phyloP scores from a whole-genome alignment of 37 sponge, comb jelly and placozoan genomes.

The Tethya wilhelma region DNA sequence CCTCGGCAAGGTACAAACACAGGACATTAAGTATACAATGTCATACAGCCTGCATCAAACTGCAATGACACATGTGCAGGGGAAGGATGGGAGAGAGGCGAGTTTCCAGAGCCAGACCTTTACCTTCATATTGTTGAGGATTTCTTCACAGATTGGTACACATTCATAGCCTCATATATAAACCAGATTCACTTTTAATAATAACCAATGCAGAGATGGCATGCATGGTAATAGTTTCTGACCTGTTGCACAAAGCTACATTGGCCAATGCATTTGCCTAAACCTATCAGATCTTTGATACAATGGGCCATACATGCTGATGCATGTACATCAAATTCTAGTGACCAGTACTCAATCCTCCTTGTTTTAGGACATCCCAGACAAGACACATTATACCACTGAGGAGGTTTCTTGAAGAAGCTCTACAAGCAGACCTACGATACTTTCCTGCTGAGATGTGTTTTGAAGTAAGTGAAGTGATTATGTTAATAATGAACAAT shows the following conservation, averaged over 20 bases:
- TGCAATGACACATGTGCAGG: not conserved
- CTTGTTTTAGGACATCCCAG: conserved; percentile 69
- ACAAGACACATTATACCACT: conserved; percentile 67
- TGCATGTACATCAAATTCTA: not conserved
- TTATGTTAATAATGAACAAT: not conserved
- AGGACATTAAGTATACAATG: not conserved
- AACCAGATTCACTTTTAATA: too few species aligned
- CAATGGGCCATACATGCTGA: not conserved
- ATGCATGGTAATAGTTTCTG: too few species aligned
- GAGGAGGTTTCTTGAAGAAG: conserved; percentile 75
- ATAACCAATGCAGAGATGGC: too few species aligned
- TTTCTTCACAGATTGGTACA: conserved; percentile 87
- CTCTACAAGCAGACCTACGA: conserved; percentile 58
- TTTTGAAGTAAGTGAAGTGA: conserved; percentile 45
- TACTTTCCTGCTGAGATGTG: conserved; percentile 63
- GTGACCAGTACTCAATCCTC: not conserved
- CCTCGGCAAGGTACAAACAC: not conserved
- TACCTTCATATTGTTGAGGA: conserved; percentile 91
- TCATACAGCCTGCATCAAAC: not conserved
- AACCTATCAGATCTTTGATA: not conserved
- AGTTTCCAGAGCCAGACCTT: conserved; percentile 39
- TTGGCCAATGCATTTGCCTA: too few species aligned
- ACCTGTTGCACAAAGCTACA: too few species aligned
- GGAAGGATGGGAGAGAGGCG: conserved; percentile 8
- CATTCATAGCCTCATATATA: not conserved